Percentiles rank a stretch among this genome's conserved stretches.
Evolutionary conservation across 2,888 invertebrate genomes (phyloP).

Genomic region (Capitulum mitella): DNA sequence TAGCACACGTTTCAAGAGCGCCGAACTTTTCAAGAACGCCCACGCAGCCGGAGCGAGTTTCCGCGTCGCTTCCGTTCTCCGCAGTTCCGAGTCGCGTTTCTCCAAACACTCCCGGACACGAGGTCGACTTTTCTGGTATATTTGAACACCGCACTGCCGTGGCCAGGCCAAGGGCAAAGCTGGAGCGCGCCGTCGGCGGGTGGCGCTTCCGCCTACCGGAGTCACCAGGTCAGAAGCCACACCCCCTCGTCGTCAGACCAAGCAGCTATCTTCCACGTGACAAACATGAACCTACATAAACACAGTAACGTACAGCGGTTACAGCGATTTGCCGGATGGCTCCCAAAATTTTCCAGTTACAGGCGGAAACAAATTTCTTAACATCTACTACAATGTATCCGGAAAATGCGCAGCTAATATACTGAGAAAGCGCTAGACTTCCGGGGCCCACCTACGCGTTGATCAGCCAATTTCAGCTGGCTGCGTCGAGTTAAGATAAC

Average conservation of each 20-base stretch:
- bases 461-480: slow-evolving; percentile 5
- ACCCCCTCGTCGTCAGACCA: not conserved
- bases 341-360: not conserved
- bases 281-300: slow-evolving; percentile 3
- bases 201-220: not conserved
- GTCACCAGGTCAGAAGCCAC: not conserved
- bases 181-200: no score
- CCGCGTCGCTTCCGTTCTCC: no score
- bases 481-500: slow-evolving; percentile 7
- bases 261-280: slow-evolving; percentile 6
- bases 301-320: not conserved
- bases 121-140: no score
- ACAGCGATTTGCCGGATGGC: not conserved
- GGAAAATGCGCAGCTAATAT: slow-evolving; percentile 6
- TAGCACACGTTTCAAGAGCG: no score
- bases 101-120: no score
- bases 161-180: no score
- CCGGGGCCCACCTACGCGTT: slow-evolving; percentile 12
- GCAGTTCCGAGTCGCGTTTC: no score
- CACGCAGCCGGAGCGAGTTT: no score
- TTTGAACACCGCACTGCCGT: no score
- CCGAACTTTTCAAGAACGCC: no score
- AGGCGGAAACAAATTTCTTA: slow-evolving; percentile 2
- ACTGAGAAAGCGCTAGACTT: slow-evolving; percentile 6
- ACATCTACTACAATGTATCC: slow-evolving; percentile 5